Evolutionary conservation across 2,888 invertebrate genomes (phyloP).

Genomic region (Drosophila acutilabella): DNA sequence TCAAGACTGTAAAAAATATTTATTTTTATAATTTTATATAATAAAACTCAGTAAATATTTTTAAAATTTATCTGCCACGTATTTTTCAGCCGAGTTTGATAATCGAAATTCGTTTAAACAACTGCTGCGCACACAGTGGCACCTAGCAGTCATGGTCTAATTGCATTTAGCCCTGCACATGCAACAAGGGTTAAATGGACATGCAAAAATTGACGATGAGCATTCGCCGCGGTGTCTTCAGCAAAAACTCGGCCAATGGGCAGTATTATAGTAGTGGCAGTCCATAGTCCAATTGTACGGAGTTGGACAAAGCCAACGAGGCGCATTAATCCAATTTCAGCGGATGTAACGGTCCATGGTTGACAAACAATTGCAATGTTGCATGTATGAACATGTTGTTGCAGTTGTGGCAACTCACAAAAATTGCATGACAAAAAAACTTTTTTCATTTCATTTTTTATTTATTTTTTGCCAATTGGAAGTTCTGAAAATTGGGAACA

Average conservation of each 20-base stretch:
- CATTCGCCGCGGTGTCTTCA: slow-evolving; percentile 17
- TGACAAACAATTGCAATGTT: slow-evolving; percentile 80
- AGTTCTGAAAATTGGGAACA: slow-evolving; percentile 44
- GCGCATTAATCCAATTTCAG: slow-evolving; percentile 75
- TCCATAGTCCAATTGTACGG: no score
- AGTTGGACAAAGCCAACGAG: slow-evolving; percentile 46
- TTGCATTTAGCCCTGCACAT: slow-evolving; percentile 65
- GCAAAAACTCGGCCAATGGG: slow-evolving; percentile 22
- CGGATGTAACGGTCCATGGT: slow-evolving; percentile 84
- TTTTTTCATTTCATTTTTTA: not conserved
- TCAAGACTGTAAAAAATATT: no score
- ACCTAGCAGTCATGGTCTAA: slow-evolving; percentile 79
- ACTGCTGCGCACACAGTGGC: slow-evolving; percentile 13
- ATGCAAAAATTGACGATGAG: slow-evolving; percentile 65
- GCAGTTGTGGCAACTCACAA: slow-evolving; percentile 15
- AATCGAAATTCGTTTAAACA: not conserved
- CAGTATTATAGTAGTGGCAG: not conserved
- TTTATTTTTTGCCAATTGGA: slow-evolving; percentile 50
- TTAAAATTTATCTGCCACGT: not conserved
- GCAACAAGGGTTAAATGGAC: slow-evolving; percentile 74
- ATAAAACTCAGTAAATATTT: no score
- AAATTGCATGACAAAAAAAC: slow-evolving; percentile 69
- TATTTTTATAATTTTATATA: no score
- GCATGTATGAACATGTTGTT: slow-evolving; percentile 31
- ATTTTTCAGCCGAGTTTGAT: not conserved